These are phyloP conservation scores for Leptothorax acervorum DNA, from an alignment of 2,888 invertebrate species.

Conservation along the genomic window DNA sequence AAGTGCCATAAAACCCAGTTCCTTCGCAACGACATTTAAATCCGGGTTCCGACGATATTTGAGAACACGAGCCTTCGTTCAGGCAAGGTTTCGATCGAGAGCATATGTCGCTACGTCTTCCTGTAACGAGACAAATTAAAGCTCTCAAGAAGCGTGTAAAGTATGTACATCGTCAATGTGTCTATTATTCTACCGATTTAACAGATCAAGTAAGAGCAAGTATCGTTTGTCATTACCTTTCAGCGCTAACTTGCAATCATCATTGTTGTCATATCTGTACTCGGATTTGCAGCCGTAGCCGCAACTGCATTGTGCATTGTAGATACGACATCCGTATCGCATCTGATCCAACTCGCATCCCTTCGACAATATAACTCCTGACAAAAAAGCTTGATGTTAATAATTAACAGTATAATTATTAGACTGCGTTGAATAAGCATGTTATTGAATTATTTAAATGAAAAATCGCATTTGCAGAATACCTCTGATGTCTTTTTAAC, in stretches of 20 bases:
- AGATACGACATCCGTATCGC: constrained; percentile 89
- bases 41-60: constrained; percentile 89
- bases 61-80: constrained; percentile 89
- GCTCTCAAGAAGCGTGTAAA: background rate
- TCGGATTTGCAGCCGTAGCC: constrained; percentile 90
- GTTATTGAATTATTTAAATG: background rate
- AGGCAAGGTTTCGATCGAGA: constrained; percentile 88
- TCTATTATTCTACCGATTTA: constrained; percentile 1
- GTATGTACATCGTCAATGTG: background rate
- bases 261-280: constrained; percentile 88
- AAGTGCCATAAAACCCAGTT: constrained; percentile 91
- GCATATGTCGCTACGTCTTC: constrained; percentile 89
- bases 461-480: background rate
- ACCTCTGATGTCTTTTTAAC: background rate
- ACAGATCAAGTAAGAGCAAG: constrained; percentile 25
- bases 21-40: constrained; percentile 91
- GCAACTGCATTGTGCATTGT: constrained; percentile 88
- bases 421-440: background rate
- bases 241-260: constrained; percentile 88
- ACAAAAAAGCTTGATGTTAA: constrained; percentile 23
- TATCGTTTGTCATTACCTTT: constrained; percentile 86
- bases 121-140: constrained; percentile 73
- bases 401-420: background rate
- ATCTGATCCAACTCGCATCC: constrained; percentile 88
- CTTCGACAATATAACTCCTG: constrained; percentile 71